A percentile compares a stretch with the other conserved stretches of the same genome.
Evolutionary conservation across 2,888 invertebrate species (phyloP).

Genomic region (Cordilura impudica): DNA sequence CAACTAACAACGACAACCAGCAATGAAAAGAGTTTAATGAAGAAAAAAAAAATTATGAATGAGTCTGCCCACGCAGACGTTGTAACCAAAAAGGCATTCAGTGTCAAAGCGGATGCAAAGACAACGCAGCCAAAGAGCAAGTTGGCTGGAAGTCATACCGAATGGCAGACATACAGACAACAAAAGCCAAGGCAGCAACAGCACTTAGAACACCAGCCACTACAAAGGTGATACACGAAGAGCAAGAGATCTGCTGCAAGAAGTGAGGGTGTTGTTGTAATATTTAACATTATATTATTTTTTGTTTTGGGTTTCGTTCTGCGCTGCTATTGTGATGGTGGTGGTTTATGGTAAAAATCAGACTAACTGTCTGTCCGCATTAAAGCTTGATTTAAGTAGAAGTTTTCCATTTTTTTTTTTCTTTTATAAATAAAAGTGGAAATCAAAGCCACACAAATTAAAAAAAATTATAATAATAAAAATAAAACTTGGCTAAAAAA

Average conservation of each 20-base stretch:
- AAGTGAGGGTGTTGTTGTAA: slow-evolving; percentile 45
- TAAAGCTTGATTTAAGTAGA: slow-evolving; percentile 2
- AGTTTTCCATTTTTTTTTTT: slow-evolving; percentile 16
- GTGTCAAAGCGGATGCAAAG: slow-evolving; percentile 61
- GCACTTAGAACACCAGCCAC: no score
- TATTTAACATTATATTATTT: no score
- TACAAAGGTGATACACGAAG: slow-evolving; percentile 37
- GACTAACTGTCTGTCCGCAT: slow-evolving; percentile 18
- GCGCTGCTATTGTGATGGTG: background rate
- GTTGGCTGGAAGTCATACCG: slow-evolving; percentile 29
- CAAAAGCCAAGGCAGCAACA: background rate
- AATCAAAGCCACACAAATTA: slow-evolving; percentile 54
- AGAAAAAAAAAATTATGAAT: slow-evolving; percentile 67
- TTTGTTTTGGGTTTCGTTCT: slow-evolving; percentile 31
- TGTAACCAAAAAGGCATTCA: slow-evolving; percentile 50
- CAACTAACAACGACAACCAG: slow-evolving; percentile 47
- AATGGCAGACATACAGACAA: slow-evolving; percentile 47
- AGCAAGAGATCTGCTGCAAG: slow-evolving; percentile 40
- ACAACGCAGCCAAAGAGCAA: slow-evolving; percentile 46
- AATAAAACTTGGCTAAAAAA: slow-evolving; percentile 38
- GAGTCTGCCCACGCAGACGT: slow-evolving; percentile 67
- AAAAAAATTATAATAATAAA: slow-evolving; percentile 38
- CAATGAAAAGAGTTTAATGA: slow-evolving; percentile 60
- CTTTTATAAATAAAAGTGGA: slow-evolving; percentile 29
- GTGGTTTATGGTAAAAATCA: slow-evolving; percentile 12